Conservation (phyloP, 2,113 vertebrate species). For the Lipophrys pholis region DNA sequence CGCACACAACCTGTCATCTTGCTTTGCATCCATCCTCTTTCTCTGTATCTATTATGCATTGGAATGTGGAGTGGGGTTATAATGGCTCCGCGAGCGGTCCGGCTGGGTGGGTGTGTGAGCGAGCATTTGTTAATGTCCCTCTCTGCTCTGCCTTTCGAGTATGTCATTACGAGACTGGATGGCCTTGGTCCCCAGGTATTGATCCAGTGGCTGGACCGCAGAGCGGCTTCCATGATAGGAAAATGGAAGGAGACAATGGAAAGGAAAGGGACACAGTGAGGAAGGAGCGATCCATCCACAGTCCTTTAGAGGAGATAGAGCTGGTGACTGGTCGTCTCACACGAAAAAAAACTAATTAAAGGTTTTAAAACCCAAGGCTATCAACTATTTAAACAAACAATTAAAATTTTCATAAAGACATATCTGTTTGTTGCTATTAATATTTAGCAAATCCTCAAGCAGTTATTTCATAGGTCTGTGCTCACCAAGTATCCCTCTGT, state of each 20-base stretch:
- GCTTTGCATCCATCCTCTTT: slow-evolving; percentile 42
- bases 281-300: slow-evolving; percentile 8
- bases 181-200: slow-evolving; percentile 66
- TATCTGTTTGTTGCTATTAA: not conserved
- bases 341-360: not conserved
- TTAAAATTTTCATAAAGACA: not conserved
- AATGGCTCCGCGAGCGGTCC: slow-evolving; percentile 15
- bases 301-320: slow-evolving; percentile 1
- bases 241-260: slow-evolving; percentile 29
- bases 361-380: not conserved
- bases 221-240: slow-evolving; percentile 54
- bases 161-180: slow-evolving; percentile 66
- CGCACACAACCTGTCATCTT: slow-evolving; percentile 10
- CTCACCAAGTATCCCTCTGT: not conserved
- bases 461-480: not conserved
- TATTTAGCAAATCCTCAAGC: not conserved
- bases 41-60: slow-evolving; percentile 32
- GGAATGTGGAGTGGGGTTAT: slow-evolving; percentile 13
- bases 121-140: slow-evolving; percentile 66
- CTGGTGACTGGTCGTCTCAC: not conserved
- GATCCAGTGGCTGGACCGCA: slow-evolving; percentile 63
- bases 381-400: not conserved
- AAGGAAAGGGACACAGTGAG: slow-evolving; percentile 25
- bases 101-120: slow-evolving; percentile 50
- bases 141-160: slow-evolving; percentile 40